phyloP scores from a whole-genome alignment of 2,113 vertebrate genomes.

The Larimichthys polyactis region DNA sequence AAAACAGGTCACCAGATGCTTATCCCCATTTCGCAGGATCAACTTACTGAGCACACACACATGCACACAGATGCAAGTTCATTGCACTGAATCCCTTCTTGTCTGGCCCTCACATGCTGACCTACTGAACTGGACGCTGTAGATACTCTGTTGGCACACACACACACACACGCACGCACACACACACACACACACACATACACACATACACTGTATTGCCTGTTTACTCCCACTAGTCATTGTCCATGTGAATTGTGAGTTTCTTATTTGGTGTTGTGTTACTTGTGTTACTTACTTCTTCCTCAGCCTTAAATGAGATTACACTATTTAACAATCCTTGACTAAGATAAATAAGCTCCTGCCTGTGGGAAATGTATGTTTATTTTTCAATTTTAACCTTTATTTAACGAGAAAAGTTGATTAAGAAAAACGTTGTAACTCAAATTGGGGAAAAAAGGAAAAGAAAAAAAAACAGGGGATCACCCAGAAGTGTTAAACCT shows the following conservation, averaged over 20 bases:
- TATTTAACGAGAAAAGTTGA: not conserved
- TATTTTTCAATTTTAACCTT: slow-evolving; percentile 10
- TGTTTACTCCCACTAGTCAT: slow-evolving; percentile 30
- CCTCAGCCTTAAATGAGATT: not conserved
- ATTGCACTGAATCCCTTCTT: slow-evolving; percentile 22
- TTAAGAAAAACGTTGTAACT: not conserved
- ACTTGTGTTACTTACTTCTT: slow-evolving; percentile 33
- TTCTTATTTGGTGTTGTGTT: slow-evolving; percentile 41
- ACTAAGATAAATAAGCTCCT: not conserved
- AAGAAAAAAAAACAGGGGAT: not conserved
- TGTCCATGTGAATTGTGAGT: slow-evolving; percentile 36
- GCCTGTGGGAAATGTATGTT: not conserved
- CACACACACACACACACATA: not conserved
- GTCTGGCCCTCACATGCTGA: slow-evolving; percentile 29
- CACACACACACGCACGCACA: too few species aligned
- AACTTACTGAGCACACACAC: slow-evolving; percentile 18
- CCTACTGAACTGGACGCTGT: not conserved
- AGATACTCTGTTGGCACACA: slow-evolving; percentile 19
- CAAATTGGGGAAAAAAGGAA: too few species aligned
- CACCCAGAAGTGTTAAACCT: not conserved
- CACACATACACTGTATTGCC: not conserved
- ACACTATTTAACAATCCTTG: slow-evolving; percentile 1
- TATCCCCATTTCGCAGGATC: slow-evolving; percentile 40
- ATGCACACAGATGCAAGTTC: slow-evolving; percentile 33
- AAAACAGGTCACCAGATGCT: slow-evolving; percentile 58